phyloP scores from a whole-genome alignment of 1,140 invertebrate species.

The Drosophila eugracilis region DNA sequence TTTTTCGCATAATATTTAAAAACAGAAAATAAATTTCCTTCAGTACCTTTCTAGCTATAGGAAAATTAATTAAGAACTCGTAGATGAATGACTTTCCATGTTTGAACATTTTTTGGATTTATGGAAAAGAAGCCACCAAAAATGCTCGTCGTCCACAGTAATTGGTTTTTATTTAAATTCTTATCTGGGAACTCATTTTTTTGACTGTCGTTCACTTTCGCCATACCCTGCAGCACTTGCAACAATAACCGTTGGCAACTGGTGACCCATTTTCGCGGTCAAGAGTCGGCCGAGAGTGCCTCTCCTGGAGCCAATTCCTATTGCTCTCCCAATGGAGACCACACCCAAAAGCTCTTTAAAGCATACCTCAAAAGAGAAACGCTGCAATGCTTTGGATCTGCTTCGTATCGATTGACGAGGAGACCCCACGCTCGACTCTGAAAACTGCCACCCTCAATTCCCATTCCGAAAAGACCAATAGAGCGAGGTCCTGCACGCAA shows the following conservation, averaged over 20 bases:
- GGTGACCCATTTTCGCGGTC: slow-evolving; percentile 61
- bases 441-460: background rate
- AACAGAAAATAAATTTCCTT: no score
- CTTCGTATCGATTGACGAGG: slow-evolving; percentile 42
- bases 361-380: slow-evolving; percentile 50
- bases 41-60: no score
- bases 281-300: background rate
- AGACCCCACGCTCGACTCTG: slow-evolving; percentile 5
- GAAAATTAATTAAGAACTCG: no score
- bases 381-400: slow-evolving; percentile 36
- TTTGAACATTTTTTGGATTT: no score
- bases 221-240: background rate
- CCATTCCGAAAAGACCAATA: slow-evolving; percentile 4
- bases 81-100: no score
- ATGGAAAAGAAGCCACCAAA: no score
- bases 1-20: no score
- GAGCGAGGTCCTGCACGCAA: slow-evolving; percentile 71
- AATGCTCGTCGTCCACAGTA: no score
- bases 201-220: slow-evolving; percentile 12
- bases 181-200: no score
- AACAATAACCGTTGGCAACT: slow-evolving; percentile 49
- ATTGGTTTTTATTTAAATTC: no score
- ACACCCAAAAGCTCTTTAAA: slow-evolving; percentile 22
- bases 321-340: slow-evolving; percentile 11
- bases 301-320: background rate